Base-by-base conservation (phyloP, 1,140 invertebrate species). In the Drosophila sproati region DNA sequence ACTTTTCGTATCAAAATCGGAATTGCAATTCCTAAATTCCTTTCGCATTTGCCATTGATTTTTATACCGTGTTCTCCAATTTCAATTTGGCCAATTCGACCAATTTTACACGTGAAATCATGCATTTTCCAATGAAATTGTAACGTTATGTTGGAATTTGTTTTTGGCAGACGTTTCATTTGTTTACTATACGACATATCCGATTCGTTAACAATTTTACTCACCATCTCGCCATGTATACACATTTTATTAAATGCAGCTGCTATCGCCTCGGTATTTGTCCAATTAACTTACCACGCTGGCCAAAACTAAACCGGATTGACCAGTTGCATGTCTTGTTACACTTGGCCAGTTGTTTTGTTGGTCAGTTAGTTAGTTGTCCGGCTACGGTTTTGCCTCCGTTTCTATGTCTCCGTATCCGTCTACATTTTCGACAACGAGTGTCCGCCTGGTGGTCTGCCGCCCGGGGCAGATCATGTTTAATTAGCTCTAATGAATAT, bases 401-500 rank as follows among this genome's bases (percentile, higher is more conserved):
- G 3, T 20, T 8, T 66, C n/a, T 34, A 1, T 2, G 10, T 3
- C 51, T 45, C 31, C 43, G 10, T 5, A 31, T 34, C 57, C 12
- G 5, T 48, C 32, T 37, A 6, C 45, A 28, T 50, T 61, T 50
- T 45, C 59, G 32, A 34, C 37, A 41, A n/a, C 51, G 37, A 64
- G 32, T 50, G 56, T 57, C 37, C 37, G 43, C 2, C 3, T 31
- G 3, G 20, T 56, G 52, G 35, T 2, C 12, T 29, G 35, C 37
- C 68, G 73, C 68, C 61, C 41, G 62, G 66, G 59, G 78, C 76
- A 64, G 82, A 87, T 86, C 78, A 88, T 86, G 83, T 83, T 83
- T 87, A 87, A 87, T 87, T 87, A 87, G 77, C 63, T 62, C 83
- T 87, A 87, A 87, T 87, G 83, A 87, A 87, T 87, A 82, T 82